Conservation (phyloP, 2,888 invertebrate species). For the Ormyrus rosae region DNA sequence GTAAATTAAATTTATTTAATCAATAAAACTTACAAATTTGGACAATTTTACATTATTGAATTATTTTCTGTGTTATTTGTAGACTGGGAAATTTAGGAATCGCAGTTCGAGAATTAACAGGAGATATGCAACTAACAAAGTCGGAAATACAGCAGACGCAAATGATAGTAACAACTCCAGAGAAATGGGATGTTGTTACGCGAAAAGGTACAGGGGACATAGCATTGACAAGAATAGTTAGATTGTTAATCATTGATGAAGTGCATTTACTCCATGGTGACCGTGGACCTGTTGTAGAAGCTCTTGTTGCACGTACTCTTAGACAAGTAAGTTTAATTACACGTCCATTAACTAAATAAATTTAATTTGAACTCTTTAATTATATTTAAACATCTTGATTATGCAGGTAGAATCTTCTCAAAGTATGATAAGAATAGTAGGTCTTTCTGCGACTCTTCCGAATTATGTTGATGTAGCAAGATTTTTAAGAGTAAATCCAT, state of each 20-base stretch:
- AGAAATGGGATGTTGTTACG: conserved; percentile 99
- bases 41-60: neutral
- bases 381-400: conserved; percentile 27
- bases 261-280: conserved; percentile 98
- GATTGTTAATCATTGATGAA: conserved; percentile 96
- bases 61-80: conserved; percentile 13
- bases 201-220: conserved; percentile 95
- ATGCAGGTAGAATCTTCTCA: conserved; percentile 88
- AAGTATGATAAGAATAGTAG: conserved; percentile 97
- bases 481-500: conserved; percentile 95
- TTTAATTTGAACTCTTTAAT: neutral
- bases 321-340: conserved; percentile 80
- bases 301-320: conserved; percentile 95
- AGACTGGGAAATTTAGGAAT: conserved; percentile 88
- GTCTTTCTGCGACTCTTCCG: conserved; percentile 96
- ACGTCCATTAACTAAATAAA: neutral
- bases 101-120: conserved; percentile 93
- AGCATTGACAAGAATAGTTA: conserved; percentile 91
- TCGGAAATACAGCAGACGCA: conserved; percentile 96
- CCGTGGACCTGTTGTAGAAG: conserved; percentile 97
- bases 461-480: conserved; percentile 97
- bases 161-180: conserved; percentile 98
- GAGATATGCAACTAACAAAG: conserved; percentile 98
- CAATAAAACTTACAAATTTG: neutral
- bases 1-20: conserved; percentile 27